phyloP scores from a whole-genome alignment of 2,888 invertebrate genomes.

The Cephus spinipes region DNA sequence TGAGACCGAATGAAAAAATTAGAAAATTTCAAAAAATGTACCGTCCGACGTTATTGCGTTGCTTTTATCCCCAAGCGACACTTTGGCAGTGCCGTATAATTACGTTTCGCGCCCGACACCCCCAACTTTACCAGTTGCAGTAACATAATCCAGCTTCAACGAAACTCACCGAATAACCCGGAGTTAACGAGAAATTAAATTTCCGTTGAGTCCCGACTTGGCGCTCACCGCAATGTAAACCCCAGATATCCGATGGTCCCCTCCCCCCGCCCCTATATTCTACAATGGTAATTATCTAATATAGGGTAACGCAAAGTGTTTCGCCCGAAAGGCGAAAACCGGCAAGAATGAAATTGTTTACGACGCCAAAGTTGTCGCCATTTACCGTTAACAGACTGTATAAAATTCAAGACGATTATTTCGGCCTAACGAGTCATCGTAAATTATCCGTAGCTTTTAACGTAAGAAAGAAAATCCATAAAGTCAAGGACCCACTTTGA shows the following conservation, averaged over 20 bases:
- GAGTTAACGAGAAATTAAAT: constrained; percentile 4
- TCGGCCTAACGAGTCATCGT: not conserved
- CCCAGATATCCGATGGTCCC: constrained; percentile 17
- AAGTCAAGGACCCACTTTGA: not conserved
- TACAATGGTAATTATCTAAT: not conserved
- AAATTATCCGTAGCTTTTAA: not conserved
- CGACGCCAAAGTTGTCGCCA: not conserved
- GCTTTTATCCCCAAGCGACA: not conserved
- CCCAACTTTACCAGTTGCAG: not conserved
- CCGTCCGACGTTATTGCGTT: not conserved
- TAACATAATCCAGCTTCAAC: constrained; percentile 2
- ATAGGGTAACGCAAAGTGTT: not conserved
- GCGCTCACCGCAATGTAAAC: constrained; percentile 6
- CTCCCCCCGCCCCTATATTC: not conserved
- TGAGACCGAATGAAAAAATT: not conserved
- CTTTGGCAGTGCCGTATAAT: not conserved
- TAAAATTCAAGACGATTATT: not conserved
- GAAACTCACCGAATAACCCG: not conserved
- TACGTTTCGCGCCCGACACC: not conserved
- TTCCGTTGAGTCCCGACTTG: not conserved
- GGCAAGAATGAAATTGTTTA: not conserved
- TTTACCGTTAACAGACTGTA: not conserved
- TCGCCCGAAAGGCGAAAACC: not conserved
- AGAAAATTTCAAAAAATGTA: not conserved
- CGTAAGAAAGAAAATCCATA: not conserved